Percentiles rank a stretch among this genome's conserved stretches.
These are phyloP conservation scores for Belonocnema kinseyi DNA, from an alignment of 1,140 invertebrate genomes.

Conservation along the genomic window DNA sequence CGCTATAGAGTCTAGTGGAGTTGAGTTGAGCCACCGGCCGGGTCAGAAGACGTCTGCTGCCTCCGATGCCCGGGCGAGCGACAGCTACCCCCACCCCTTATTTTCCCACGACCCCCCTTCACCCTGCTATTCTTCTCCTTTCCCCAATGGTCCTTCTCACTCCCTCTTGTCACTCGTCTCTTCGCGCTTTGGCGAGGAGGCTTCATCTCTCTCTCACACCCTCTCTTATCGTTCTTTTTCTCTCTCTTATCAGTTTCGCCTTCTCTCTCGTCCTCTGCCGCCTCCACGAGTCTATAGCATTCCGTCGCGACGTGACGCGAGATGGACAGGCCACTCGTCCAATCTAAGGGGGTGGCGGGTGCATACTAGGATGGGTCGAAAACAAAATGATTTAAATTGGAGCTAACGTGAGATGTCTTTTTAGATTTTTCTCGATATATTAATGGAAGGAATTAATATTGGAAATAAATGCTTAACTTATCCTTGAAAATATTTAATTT, in stretches of 20 bases:
- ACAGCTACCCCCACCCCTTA: slow-evolving; percentile 70
- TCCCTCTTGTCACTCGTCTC: slow-evolving; percentile 44
- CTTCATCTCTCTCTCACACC: slow-evolving; percentile 21
- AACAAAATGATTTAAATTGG: no score
- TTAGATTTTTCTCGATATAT: no score
- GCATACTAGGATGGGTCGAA: no score
- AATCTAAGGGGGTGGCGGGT: background rate
- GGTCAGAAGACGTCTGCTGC: slow-evolving; percentile 76
- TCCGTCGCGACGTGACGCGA: background rate
- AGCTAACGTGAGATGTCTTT: no score
- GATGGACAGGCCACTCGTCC: slow-evolving; percentile 1
- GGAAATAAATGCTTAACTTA: no score
- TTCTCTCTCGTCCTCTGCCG: slow-evolving; percentile 17
- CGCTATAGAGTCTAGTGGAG: slow-evolving; percentile 67
- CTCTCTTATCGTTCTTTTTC: slow-evolving; percentile 9
- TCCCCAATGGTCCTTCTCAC: slow-evolving; percentile 44
- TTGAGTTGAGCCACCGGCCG: slow-evolving; percentile 73
- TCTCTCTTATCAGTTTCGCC: slow-evolving; percentile 4
- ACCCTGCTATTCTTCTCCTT: slow-evolving; percentile 54
- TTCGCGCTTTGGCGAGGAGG: background rate
- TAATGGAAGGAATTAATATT: no score
- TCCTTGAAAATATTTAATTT: no score
- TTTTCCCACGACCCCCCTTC: slow-evolving; percentile 56
- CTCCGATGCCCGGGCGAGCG: slow-evolving; percentile 72
- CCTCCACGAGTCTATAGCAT: slow-evolving; percentile 13